phyloP scores from a whole-genome alignment of 2,888 invertebrate species.

The Mesoligia furuncula region DNA sequence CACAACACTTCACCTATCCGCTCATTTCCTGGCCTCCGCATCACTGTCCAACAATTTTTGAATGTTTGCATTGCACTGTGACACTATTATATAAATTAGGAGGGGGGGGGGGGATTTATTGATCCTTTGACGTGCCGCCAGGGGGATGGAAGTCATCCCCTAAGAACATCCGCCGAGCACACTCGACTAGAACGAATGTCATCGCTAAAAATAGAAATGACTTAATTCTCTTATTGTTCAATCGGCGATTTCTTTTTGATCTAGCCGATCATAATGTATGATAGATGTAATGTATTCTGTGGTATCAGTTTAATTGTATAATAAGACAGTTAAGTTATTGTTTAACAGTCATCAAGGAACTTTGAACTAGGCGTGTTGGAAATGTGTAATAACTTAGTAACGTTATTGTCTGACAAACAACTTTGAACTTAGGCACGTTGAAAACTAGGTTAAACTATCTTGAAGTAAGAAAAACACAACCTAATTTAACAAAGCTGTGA shows the following conservation, averaged over 20 bases:
- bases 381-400: constrained; percentile 15
- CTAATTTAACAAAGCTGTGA: no score
- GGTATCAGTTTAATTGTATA: constrained; percentile 29
- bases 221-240: constrained; percentile 21
- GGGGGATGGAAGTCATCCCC: constrained; percentile 55
- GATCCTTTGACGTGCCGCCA: constrained; percentile 72
- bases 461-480: not conserved
- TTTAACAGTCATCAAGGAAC: constrained; percentile 9
- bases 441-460: constrained; percentile 18
- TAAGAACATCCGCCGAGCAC: constrained; percentile 49
- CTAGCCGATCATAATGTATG: constrained; percentile 21
- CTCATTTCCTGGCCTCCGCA: constrained; percentile 62
- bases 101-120: constrained; percentile 75
- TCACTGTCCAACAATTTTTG: constrained; percentile 78
- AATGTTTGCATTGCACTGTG: constrained; percentile 81
- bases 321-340: constrained; percentile 27
- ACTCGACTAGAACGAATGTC: constrained; percentile 37
- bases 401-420: constrained; percentile 7
- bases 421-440: constrained; percentile 15
- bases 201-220: constrained; percentile 56
- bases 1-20: not conserved
- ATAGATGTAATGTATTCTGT: constrained; percentile 34
- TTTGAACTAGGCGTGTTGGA: constrained; percentile 19
- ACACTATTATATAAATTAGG: constrained; percentile 79
- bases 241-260: constrained; percentile 37